Base-by-base conservation (phyloP, 1,140 invertebrate genomes). In the Drosophila mojavensis region DNA sequence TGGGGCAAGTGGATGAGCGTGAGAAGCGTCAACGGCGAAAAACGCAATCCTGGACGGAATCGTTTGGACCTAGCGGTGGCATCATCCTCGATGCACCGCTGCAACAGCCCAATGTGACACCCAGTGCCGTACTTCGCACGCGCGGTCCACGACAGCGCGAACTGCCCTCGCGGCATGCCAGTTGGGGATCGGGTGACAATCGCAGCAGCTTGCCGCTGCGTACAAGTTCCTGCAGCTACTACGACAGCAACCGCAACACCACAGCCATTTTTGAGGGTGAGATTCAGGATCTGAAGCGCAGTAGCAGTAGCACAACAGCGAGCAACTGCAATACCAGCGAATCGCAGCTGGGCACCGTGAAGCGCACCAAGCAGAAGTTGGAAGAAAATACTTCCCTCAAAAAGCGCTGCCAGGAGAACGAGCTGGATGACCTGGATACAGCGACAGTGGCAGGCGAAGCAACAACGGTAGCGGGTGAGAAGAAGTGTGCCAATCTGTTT, bases 101-200 rank as follows among this genome's bases (percentile, higher is more conserved):
- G 5, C 77, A 69, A 17, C 72, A 60, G 55, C 43, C 63, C n/a
- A 54, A 54, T n/a, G 28, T 62, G 28, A 20, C 53, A 30, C 68
- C 61, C 13, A 67, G 45, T 60, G 69, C 81, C 7, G 48, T 74
- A 24, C 51, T 91, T 7, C 70, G 81, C 1, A 66, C 73, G 26
- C 75, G 90, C 2, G 81, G 78, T 2, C 56, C 55, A 10, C 79
- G 95, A 41, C 93, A 91, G 61, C 91, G 92, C 17, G 95, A 95
- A 63, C 91, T 92, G 30, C 93, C 95, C 2, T 96, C 96, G n/a
- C 94, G 96, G 24, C 96, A 97, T 90, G 96, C 96, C 76, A 97
- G 96, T 26, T 97, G 96, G 96, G 96, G 96, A 54, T 96, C 95
- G 4, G 95, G 94, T 39, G 95, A 96, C 30, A 95, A 94, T 63